These are phyloP conservation scores for Andricus quercusramuli DNA, from an alignment of 2,888 invertebrate species.

Conservation along the genomic window DNA sequence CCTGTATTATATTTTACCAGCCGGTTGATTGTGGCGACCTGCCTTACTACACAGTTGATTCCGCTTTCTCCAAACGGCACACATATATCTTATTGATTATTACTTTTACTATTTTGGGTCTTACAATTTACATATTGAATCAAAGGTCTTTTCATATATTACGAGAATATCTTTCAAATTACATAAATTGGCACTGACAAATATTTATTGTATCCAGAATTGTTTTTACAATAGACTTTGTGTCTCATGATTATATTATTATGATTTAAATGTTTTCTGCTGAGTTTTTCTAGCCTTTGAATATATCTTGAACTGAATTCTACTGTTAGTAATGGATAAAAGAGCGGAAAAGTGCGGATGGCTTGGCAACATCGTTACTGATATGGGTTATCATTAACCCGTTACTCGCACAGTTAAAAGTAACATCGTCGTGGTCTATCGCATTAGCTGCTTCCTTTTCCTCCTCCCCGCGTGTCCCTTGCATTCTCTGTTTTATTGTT, in stretches of 20 bases:
- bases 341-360: conserved; percentile 52
- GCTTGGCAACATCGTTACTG: conserved; percentile 65
- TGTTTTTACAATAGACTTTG: not conserved
- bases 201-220: not conserved
- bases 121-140: not conserved
- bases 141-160: no score
- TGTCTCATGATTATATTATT: not conserved
- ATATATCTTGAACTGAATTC: conserved; percentile 6
- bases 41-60: not conserved
- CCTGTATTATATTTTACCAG: conserved; percentile 19
- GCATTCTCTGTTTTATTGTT: conserved; percentile 33
- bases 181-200: not conserved
- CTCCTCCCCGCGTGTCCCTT: conserved; percentile 46
- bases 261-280: not conserved
- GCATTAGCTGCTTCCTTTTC: conserved; percentile 61
- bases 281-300: not conserved
- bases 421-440: conserved; percentile 56
- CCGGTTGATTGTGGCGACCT: not conserved
- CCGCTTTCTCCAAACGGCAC: not conserved
- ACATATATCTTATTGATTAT: no score
- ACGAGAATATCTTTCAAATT: no score
- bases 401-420: conserved; percentile 56
- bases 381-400: conserved; percentile 65
- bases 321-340: not conserved
- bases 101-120: not conserved